A percentile compares a stretch with the other conserved stretches of the same genome.
phyloP scores from a whole-genome alignment of 1,140 invertebrate genomes.

The Muscidifurax raptorellus region DNA sequence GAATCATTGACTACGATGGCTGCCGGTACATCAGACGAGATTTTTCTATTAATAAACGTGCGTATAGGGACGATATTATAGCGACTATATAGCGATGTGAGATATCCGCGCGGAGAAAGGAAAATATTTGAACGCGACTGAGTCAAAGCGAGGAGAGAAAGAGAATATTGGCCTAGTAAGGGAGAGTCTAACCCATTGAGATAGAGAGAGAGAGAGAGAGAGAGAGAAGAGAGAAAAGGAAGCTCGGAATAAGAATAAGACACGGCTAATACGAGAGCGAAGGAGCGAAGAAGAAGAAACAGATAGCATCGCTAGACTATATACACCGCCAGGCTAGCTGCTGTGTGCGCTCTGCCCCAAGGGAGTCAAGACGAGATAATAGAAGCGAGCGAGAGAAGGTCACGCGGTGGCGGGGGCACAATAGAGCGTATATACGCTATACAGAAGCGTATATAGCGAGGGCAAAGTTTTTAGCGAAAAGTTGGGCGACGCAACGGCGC shows the following conservation, averaged over 20 bases:
- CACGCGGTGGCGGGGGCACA: constrained; percentile 4
- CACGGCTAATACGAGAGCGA: not conserved
- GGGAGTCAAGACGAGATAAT: not conserved
- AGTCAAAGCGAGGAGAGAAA: not conserved
- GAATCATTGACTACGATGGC: no score
- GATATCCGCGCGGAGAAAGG: not conserved
- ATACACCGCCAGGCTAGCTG: not conserved
- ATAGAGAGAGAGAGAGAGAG: no score
- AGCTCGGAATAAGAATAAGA: not conserved
- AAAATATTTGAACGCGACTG: not conserved
- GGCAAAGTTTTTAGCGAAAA: constrained; percentile 39
- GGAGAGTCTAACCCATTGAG: not conserved
- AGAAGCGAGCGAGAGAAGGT: not conserved
- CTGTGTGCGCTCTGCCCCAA: not conserved
- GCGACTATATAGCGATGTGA: no score
- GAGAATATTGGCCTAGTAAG: not conserved
- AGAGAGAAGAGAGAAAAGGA: not conserved
- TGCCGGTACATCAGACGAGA: no score
- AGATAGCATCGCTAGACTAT: not conserved
- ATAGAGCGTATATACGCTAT: not conserved
- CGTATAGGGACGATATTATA: not conserved
- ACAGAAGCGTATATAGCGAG: not conserved
- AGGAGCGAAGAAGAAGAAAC: not conserved
- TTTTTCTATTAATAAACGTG: not conserved
- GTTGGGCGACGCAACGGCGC: constrained; percentile 26